phyloP scores from a whole-genome alignment of 1,140 invertebrate species.

The Batillaria attramentaria region DNA sequence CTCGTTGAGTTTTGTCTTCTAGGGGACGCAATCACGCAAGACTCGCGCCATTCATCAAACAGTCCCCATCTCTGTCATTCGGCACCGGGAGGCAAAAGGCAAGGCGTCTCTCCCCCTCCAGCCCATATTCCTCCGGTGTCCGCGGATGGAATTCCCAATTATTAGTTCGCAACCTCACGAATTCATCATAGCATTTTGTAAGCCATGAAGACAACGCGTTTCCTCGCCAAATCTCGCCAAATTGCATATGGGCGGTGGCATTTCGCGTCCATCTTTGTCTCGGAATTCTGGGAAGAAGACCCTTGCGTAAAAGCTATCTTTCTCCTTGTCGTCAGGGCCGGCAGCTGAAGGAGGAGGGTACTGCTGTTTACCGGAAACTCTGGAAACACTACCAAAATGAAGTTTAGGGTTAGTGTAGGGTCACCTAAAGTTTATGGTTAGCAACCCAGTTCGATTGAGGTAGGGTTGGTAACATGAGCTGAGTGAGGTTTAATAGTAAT shows the following conservation, averaged over 20 bases:
- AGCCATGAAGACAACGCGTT: neutral
- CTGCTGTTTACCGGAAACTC: no score
- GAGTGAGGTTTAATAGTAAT: no score
- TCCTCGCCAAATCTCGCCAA: neutral
- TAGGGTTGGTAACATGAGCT: no score
- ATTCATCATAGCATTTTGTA: conserved; percentile 16
- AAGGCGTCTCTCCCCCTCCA: neutral
- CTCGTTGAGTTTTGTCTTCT: neutral
- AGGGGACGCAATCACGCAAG: no score
- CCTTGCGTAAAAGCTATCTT: no score
- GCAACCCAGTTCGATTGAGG: no score
- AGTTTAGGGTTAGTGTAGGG: no score
- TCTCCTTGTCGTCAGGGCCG: no score
- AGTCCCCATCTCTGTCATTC: neutral
- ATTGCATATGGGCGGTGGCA: conserved; percentile 4
- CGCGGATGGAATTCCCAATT: neutral
- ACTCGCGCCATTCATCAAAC: conserved; percentile 6
- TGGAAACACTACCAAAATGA: no score
- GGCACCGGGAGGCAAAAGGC: neutral
- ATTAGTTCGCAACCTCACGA: conserved; percentile 17
- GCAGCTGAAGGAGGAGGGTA: no score
- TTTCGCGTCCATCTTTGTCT: conserved; percentile 16
- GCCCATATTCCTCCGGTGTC: neutral
- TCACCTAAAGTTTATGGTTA: no score
- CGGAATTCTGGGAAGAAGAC: no score